Evolutionary conservation across 2,888 invertebrate genomes (phyloP).

Genomic region (Diaprepes abbreviatus): DNA sequence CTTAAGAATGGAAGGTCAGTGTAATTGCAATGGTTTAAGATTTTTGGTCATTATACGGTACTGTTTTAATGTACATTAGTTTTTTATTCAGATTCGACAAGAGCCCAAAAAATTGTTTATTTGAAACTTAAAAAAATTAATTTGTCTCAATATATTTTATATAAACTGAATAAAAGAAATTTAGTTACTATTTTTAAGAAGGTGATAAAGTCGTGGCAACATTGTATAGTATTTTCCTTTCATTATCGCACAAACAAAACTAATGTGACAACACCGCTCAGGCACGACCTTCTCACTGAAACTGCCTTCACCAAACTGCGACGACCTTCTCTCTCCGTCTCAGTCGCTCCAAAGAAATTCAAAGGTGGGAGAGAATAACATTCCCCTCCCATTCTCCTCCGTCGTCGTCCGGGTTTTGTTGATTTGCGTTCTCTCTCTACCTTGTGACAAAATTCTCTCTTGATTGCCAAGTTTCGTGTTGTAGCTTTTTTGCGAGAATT

Average conservation of each 20-base stretch:
- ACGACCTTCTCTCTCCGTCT: conserved; percentile 1
- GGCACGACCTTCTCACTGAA: conserved; percentile 26
- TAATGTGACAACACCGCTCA: not conserved
- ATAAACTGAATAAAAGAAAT: too few species aligned
- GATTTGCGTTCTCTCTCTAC: conserved; percentile 19
- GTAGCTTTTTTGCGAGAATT: conserved; percentile 11
- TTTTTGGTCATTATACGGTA: too few species aligned
- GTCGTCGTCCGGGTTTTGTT: conserved; percentile 14
- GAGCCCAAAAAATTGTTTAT: too few species aligned
- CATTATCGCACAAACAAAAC: not conserved
- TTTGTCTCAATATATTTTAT: too few species aligned
- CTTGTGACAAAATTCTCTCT: conserved; percentile 18
- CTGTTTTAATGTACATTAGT: too few species aligned
- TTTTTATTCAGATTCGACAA: too few species aligned
- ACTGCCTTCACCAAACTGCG: conserved; percentile 22
- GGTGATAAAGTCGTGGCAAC: not conserved
- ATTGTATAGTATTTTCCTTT: not conserved
- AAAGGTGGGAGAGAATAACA: not conserved
- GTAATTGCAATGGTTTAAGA: too few species aligned
- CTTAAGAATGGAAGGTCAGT: too few species aligned
- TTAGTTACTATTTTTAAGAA: too few species aligned
- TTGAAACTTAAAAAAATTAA: too few species aligned
- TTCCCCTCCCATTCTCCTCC: not conserved
- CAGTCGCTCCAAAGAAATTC: conserved; percentile 33
- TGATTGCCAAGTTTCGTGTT: conserved; percentile 14